Evolutionary conservation across 2,797 vertebrate species (phyloP), one percentile per base, ranked within the genome.

Genomic region (Bovichtus variegatus): DNA sequence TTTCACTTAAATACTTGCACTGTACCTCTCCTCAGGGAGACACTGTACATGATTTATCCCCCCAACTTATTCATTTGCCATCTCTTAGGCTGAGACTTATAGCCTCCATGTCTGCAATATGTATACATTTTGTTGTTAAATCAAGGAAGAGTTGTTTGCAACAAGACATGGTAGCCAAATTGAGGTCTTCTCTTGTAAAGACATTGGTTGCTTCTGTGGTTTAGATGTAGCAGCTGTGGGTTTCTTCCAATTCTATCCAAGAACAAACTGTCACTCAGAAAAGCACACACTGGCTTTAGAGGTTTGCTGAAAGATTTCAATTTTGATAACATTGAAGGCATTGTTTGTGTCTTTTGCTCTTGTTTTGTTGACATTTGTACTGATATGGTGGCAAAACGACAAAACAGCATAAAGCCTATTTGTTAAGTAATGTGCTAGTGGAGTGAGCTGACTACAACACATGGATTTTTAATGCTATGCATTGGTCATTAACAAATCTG

Each of bases 1-100:
- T 93, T 93, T 92, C 83, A 90, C 81, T 91, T 89, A 87, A 93
- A 84, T 74, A 89, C 87, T 85, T 71, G 67, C 82, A 83, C 77
- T 87, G 71, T 73, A 76, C 79, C 60, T 43, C 66, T 86, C 88
- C 80, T 79, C 59, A 68, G 85, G 81, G 87, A 87, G 69, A 82
- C 64, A n/a, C 75, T 66, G 73, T 89, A 74, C 81, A 80, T 93
- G 88, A 93, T 94, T 89, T 87, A 89, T 87, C 61, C 81, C 81
- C 57, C 58, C 60, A 81, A 82, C 80, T 86, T 89, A 81, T 85
- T 87, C 76, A 83, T 76, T 77, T 84, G 65, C 69, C 43, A 51
- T 78, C 85, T 89, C 81, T 76, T 76, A 65, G 19, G 55, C 61
- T 55, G 29, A 72, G 76, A 75, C 63, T 68, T 74, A 53, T 53